phyloP scores from a whole-genome alignment of 23 tunicate species.

The Trididemnum miniatum region DNA sequence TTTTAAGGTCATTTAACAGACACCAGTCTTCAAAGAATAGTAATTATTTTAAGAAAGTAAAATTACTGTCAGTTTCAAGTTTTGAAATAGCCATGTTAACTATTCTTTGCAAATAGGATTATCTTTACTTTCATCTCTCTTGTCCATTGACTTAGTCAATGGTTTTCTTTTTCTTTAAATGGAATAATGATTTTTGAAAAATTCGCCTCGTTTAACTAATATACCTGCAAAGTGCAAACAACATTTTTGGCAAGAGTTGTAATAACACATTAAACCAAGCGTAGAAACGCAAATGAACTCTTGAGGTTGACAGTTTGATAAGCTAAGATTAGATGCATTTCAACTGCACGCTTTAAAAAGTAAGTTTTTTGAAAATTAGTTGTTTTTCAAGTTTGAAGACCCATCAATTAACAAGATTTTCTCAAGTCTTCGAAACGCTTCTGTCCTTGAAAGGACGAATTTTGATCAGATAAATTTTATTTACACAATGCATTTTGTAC shows the following conservation, averaged over 20 bases:
- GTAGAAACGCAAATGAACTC: background rate
- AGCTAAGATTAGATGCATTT: background rate
- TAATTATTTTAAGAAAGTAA: background rate
- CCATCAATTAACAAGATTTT: no score
- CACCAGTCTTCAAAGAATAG: constrained; percentile 4
- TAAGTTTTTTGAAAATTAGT: no score
- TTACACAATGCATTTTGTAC: no score
- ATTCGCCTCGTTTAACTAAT: constrained; percentile 1
- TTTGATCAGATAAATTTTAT: background rate
- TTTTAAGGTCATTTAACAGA: constrained; percentile 8
- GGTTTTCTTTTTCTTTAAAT: background rate
- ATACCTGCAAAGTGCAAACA: background rate
- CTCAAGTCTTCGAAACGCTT: no score
- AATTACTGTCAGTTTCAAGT: background rate
- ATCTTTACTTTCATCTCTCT: constrained; percentile 14
- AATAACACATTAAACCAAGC: constrained; percentile 8
- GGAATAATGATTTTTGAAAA: background rate
- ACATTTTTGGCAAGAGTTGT: background rate
- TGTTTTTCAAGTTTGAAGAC: no score
- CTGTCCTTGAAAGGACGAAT: background rate
- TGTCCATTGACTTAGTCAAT: background rate
- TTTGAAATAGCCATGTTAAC: constrained; percentile 4
- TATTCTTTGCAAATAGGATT: constrained; percentile 40
- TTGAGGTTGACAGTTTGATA: background rate
- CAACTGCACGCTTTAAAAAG: no score